Evolutionary conservation across 2,888 invertebrate species (phyloP), one percentile per base, ranked within the genome.

Genomic region (Aleiodes alternator): DNA sequence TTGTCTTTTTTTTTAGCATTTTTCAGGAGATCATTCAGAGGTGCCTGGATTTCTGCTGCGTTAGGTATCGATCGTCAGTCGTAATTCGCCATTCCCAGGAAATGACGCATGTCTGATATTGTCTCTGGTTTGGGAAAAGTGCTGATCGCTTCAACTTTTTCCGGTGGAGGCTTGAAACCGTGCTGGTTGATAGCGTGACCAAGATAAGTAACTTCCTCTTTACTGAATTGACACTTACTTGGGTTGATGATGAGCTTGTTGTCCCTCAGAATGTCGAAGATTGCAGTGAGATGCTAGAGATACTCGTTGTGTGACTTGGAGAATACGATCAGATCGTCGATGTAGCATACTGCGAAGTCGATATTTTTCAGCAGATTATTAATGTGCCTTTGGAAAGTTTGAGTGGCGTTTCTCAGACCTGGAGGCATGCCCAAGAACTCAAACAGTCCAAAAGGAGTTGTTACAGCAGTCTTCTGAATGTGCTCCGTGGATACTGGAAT

Each of bases 61-160:
- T 85, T 71, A 2, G 86, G 86, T 0, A 90, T 78, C 76, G 84
- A 89, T 6, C 85, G 72, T 7, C 89, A 73, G 64, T 89, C 88
- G 79, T 86, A 88, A 78, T 88, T 90, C 0, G 88, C 5, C 83
- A 87, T 86, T 0, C 88, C 88, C 1, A 89, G 74, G 77, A 88
- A 88, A 29, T 81, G 78, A 5, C 84, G 77, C 0, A 90, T 78
- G 29, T 85, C 80, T 14, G 81, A 82, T 0, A 83, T 82, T 1
- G 84, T 86, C 31, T 73, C 66, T 1, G 88, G 88, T 64, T 76
- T 75, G 4, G 82, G 76, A 51, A 80, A 85, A 3, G 80, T 55
- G 16, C 9, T 8, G 0, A 89, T 85, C 4, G 80, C 84, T 64
- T 84, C 70, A 3, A 88, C 87, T 72, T 85, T 86, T 1, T 83